These are phyloP conservation scores for Camponotus fellah DNA, from an alignment of 2,888 invertebrate genomes.

Conservation along the genomic window DNA sequence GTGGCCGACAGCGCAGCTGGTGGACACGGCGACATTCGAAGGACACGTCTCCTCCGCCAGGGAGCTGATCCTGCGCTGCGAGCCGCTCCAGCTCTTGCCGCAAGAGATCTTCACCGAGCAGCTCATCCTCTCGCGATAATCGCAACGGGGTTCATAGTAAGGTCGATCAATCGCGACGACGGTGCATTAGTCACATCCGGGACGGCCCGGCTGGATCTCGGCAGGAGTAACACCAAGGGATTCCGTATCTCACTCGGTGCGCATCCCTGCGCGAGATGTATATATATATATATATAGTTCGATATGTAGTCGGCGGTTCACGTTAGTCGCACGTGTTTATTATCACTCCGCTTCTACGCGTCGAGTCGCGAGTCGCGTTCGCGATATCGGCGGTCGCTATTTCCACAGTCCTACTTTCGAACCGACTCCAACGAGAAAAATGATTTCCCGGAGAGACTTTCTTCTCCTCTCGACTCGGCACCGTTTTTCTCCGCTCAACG, in stretches of 20 bases:
- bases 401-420: slow-evolving; percentile 14
- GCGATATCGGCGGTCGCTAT: background rate
- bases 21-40: slow-evolving; percentile 45
- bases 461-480: background rate
- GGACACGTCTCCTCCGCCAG: slow-evolving; percentile 79
- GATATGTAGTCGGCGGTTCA: background rate
- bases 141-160: slow-evolving; percentile 70
- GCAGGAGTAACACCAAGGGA: background rate
- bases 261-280: slow-evolving; percentile 15
- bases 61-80: slow-evolving; percentile 82
- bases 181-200: background rate
- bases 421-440: background rate
- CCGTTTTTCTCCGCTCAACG: background rate
- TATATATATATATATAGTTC: background rate
- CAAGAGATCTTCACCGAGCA: slow-evolving; percentile 84
- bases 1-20: slow-evolving; percentile 56
- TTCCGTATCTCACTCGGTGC: background rate
- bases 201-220: background rate
- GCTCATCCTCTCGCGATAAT: slow-evolving; percentile 83
- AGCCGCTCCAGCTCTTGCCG: slow-evolving; percentile 83
- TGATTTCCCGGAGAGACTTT: slow-evolving; percentile 31
- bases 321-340: slow-evolving; percentile 61
- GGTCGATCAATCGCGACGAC: slow-evolving; percentile 31
- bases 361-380: background rate
- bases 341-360: slow-evolving; percentile 1